Evolutionary conservation across 2,113 vertebrate genomes (phyloP), one percentile per base, ranked within the genome.

Genomic region (Lepus timidus): DNA sequence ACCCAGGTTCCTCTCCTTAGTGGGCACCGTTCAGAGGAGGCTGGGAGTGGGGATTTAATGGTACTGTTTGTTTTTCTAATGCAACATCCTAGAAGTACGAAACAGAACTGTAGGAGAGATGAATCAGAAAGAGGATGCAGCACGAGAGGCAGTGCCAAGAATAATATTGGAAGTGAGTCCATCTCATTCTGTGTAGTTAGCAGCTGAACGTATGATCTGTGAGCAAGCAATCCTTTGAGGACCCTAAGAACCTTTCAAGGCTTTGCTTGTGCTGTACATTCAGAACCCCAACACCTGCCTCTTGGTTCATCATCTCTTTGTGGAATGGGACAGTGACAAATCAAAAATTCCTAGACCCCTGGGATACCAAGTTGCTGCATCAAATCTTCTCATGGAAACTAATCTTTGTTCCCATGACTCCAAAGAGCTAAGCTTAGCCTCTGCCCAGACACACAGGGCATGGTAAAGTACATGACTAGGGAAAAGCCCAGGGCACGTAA

Each of bases 121-220:
- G 95, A 96, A 90, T 95, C 93, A 93, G 58, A 91, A 88, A 31
- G 51, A 94, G 79, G 75, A 95, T 62, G 71, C 44, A 87, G 64
- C n/a, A 52, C 84, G 83, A 71, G 75, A 71, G 10, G 25, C 75
- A 17, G 55, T 75, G 96, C 97, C 97, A 97, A 96, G 44, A 94
- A 97, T 55, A 97, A 96, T 65, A 97, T 82, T 64, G 91, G 83
- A 85, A 95, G 36, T 70, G 64, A 91, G 65, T 90, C n/a, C 52
- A 16, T 68, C 36, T 51, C 85, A 79, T 85, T 83, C 75, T 73
- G 33, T 90, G 83, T 36, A 85, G 67, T 87, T 81, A 58, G 83
- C 11, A 52, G 58, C 74, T 65, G 85, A 93, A 93, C 64, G 81
- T 51, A 39, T 58, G 64, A 94, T 75, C 58, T 23, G 79, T 90